Percentiles rank a stretch among this genome's conserved stretches.
phyloP scores from a whole-genome alignment of 92 coral and sea anemone species.

The Palythoa caribaeorum region DNA sequence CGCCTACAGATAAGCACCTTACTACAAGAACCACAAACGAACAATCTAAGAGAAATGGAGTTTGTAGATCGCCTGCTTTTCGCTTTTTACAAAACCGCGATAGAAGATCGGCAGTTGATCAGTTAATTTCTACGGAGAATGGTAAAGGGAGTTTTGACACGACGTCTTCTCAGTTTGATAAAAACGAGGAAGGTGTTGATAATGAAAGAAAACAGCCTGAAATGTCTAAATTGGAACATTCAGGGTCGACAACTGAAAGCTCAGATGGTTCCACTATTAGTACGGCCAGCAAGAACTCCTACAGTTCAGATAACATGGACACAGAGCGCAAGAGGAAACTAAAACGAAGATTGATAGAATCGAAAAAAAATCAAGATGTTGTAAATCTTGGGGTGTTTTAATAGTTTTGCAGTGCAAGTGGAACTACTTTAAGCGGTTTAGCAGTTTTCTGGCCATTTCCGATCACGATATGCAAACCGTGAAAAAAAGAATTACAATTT shows the following conservation, averaged over 20 bases:
- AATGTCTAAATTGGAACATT: constrained; percentile 25
- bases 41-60: background rate
- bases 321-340: constrained; percentile 70
- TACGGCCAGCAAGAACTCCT: constrained; percentile 11
- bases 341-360: constrained; percentile 71
- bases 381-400: constrained; percentile 84
- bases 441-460: background rate
- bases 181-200: background rate
- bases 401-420: background rate
- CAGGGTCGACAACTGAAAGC: constrained; percentile 55
- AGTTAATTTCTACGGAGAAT: background rate
- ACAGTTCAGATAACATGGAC: constrained; percentile 42
- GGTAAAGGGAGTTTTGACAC: background rate
- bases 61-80: constrained; percentile 39
- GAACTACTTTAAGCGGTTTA: too few species aligned
- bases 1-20: background rate
- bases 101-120: constrained; percentile 1
- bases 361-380: constrained; percentile 75
- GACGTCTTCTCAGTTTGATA: background rate
- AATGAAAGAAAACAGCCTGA: background rate
- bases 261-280: constrained; percentile 60
- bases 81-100: background rate
- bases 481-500: background rate
- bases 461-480: background rate
- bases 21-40: background rate